Evolutionary conservation across 23 tunicate species (phyloP), one percentile per base, ranked within the genome.

Genomic region (Trididemnum miniatum): DNA sequence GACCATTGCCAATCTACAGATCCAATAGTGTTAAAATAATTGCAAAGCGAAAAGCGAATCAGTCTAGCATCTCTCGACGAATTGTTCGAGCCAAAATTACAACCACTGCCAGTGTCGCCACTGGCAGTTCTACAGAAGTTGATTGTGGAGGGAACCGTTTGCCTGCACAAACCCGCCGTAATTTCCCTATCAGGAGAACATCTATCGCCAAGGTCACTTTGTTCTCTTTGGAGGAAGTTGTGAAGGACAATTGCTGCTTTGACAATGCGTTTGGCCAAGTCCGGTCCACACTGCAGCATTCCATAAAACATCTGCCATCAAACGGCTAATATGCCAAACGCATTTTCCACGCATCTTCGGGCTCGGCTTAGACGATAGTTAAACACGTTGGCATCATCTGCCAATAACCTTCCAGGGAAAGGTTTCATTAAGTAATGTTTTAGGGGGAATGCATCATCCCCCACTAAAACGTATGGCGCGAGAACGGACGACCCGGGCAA

Each of bases 401-500:
- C 25, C 25, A 87, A 72, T 20, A 20, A 36, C 44, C 51, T 40
- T 32, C 85, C 85, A 28, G 91, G 85, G 44, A 69, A 87, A 7
- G 91, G 85, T 34, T 80, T 87, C 65, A 87, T 35, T 2, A 80
- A 20, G 26, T 59, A 51, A 59, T 25, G 60, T 80, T 80, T 80
- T 22, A 87, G 63, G 2, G 85, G 91, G 57, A 87, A 87, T 20
- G 91, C 85, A 69, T 87, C 91, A 71, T 87, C 91, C 1, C 85
- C 81, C 28, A 73, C 74, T 9, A 87, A 72, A 35, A 71, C 35
- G 26, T 78, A 71, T 24, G 86, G 91, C 27, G 77, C 65, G 15
- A 54, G 34, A 28, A 71, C 26, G 24, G 34, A 31, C 2, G 72
- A 65, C 1, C 44, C 35, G 0, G 81, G 85, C 39, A 87, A 23